Conservation (phyloP, 1,140 invertebrate genomes). For the Hetaerina americana region DNA sequence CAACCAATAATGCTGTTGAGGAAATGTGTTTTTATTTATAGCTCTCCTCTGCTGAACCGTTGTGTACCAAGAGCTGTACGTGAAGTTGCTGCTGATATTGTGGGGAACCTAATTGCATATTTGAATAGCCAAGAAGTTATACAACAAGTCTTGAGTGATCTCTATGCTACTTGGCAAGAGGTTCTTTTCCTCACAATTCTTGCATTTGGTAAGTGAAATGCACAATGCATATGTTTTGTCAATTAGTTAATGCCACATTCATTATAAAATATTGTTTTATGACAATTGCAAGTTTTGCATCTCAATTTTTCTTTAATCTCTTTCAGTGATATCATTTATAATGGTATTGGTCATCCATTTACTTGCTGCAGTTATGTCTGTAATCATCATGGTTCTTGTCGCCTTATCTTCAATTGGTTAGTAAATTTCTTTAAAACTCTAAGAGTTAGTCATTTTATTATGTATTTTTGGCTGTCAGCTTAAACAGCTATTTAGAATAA, state of each 20-base stretch:
- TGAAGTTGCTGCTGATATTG: conserved; percentile 42
- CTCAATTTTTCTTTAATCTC: conserved; percentile 26
- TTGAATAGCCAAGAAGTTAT: conserved; percentile 78
- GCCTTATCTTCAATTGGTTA: conserved; percentile 56
- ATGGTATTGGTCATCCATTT: conserved; percentile 75
- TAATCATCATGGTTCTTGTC: conserved; percentile 71
- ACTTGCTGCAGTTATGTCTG: conserved; percentile 67
- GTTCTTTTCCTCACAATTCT: conserved; percentile 68
- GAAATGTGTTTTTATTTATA: too few species aligned
- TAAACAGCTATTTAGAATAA: too few species aligned
- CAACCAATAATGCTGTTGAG: too few species aligned
- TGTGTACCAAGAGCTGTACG: conserved; percentile 63
- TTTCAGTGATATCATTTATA: conserved; percentile 64
- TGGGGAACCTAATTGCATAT: conserved; percentile 60
- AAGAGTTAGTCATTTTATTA: background rate
- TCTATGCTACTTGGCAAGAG: conserved; percentile 76
- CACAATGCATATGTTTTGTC: too few species aligned
- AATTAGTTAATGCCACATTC: too few species aligned
- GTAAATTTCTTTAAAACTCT: conserved; percentile 8
- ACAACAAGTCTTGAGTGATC: conserved; percentile 73
- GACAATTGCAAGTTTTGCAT: too few species aligned
- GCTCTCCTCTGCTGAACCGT: conserved; percentile 66
- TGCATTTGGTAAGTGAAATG: conserved; percentile 70
- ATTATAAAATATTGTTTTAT: too few species aligned
- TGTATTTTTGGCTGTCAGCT: background rate